Percentiles rank a stretch among this genome's conserved stretches.
These are phyloP conservation scores for Oryctes rhinoceros DNA, from an alignment of 1,140 invertebrate genomes.

Conservation along the genomic window DNA sequence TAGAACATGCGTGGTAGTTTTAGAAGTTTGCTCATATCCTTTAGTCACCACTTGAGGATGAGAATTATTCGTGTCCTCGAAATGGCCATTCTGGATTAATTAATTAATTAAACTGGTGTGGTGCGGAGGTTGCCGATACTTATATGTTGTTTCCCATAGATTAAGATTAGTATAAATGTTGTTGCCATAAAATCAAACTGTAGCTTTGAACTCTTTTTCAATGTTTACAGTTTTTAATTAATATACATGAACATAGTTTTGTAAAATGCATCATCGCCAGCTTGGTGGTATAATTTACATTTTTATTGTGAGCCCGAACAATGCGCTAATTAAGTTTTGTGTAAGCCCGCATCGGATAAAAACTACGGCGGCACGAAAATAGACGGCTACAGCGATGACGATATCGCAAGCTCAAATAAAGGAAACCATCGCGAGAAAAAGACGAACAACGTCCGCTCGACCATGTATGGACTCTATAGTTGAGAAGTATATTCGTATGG, in stretches of 20 bases:
- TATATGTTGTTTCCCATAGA: too few relatives aligned
- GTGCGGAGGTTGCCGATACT: too few relatives aligned
- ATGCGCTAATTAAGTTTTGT: constrained; percentile 31
- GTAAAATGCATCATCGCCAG: not conserved
- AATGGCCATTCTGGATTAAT: too few relatives aligned
- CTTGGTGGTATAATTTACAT: not conserved
- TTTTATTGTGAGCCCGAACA: constrained; percentile 20
- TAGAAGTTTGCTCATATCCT: too few relatives aligned
- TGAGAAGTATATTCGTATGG: not conserved
- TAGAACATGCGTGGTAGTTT: too few relatives aligned
- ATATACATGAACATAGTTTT: constrained; percentile 10
- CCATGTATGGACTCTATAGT: not conserved
- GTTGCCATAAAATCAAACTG: too few relatives aligned
- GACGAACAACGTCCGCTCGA: not conserved
- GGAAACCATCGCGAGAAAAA: not conserved
- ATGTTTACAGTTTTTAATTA: not conserved
- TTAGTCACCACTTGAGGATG: too few relatives aligned
- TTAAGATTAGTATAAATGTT: too few relatives aligned
- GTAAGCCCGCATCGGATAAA: not conserved
- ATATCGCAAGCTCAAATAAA: not conserved
- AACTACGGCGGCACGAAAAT: not conserved
- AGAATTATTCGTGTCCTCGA: too few relatives aligned
- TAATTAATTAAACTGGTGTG: too few relatives aligned
- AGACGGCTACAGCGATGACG: constrained; percentile 5
- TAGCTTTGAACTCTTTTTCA: too few relatives aligned